phyloP scores from a whole-genome alignment of 2,797 vertebrate species.

The Onychomys torridus region DNA sequence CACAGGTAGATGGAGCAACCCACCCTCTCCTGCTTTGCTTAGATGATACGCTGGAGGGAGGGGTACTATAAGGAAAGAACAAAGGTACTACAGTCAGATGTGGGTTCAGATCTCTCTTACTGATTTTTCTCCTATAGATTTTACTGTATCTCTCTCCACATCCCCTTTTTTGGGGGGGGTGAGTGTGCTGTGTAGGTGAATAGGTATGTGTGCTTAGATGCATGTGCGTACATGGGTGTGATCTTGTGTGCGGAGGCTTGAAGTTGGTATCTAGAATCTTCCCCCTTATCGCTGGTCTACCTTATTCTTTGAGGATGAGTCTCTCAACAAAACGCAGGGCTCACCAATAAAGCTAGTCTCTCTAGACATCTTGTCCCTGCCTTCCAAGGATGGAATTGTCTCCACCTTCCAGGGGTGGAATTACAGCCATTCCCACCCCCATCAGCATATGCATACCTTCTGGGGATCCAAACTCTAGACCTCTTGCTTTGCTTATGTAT shows the following conservation, averaged over 20 bases:
- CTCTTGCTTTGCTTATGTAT: not conserved
- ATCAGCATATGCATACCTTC: not conserved
- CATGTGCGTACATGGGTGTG: too few species aligned
- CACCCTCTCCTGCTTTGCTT: not conserved
- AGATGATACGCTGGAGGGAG: not conserved
- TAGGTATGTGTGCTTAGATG: not conserved
- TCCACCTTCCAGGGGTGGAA: not conserved
- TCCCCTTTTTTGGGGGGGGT: not conserved
- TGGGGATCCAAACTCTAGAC: not conserved
- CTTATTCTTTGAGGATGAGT: not conserved
- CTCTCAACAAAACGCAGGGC: not conserved
- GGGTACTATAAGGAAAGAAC: rapidly evolving
- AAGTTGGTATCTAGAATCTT: not conserved
- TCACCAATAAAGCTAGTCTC: not conserved
- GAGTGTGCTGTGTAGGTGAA: not conserved
- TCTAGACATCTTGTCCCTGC: not conserved
- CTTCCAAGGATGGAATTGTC: not conserved
- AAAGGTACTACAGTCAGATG: not conserved
- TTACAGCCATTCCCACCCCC: not conserved
- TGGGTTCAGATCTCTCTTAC: not conserved
- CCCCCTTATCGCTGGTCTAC: not conserved
- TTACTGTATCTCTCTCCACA: not conserved
- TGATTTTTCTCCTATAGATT: not conserved
- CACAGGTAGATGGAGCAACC: rapidly evolving
- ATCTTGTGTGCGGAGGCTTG: not conserved